These are phyloP conservation scores for Melanostoma mellinum DNA, from an alignment of 2,888 invertebrate genomes.

Conservation along the genomic window DNA sequence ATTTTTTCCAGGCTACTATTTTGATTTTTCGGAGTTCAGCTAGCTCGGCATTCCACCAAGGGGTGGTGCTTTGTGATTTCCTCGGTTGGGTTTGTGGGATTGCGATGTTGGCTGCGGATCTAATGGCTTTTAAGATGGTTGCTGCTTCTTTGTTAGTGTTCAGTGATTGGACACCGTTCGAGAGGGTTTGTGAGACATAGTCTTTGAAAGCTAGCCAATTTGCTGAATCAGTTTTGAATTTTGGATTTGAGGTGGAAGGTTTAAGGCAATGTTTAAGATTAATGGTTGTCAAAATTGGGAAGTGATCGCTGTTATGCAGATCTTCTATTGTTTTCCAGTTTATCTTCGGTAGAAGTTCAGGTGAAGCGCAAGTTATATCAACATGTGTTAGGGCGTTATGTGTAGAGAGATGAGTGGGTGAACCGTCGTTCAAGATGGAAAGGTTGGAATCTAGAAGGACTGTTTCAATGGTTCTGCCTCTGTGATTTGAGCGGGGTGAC, in stretches of 20 bases:
- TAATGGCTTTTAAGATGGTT: not conserved
- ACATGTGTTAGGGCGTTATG: conserved; percentile 32
- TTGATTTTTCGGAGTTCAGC: not conserved
- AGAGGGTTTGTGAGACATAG: not conserved
- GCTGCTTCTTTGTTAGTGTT: conserved; percentile 23
- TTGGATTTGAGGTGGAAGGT: not conserved
- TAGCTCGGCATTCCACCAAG: not conserved
- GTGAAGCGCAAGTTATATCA: conserved; percentile 34
- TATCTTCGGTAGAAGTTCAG: conserved; percentile 5
- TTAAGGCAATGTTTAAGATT: not conserved
- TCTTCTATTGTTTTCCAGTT: conserved; percentile 30
- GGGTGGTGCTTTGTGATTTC: not conserved
- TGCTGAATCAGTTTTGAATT: conserved; percentile 20
- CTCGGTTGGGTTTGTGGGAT: conserved; percentile 2
- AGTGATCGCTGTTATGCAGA: conserved; percentile 43
- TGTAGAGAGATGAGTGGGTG: conserved; percentile 22
- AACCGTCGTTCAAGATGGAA: conserved; percentile 18
- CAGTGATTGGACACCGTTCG: not conserved
- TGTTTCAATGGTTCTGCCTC: conserved; percentile 18
- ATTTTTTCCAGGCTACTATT: conserved; percentile 5
- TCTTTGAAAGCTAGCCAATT: conserved; percentile 1
- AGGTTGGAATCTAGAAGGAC: conserved; percentile 12
- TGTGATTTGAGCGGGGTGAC: not conserved
- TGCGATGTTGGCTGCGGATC: conserved; percentile 4
- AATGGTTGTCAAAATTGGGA: conserved; percentile 21